Base-by-base conservation (phyloP, 2,888 invertebrate species). In the Lasioglossum marginatum region DNA sequence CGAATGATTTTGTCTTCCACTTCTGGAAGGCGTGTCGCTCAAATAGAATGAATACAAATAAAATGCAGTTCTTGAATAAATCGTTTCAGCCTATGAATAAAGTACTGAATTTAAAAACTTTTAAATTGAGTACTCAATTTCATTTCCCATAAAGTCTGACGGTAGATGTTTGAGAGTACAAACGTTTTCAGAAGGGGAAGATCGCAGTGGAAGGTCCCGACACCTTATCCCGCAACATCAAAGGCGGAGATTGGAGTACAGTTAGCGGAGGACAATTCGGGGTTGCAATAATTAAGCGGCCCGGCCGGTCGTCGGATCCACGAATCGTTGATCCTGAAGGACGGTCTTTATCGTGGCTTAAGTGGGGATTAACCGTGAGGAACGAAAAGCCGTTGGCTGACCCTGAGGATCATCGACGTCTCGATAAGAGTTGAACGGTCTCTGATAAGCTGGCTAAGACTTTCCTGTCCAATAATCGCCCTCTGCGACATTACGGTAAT, bases 351-450 rank as follows among this genome's bases (percentile, higher is more conserved):
- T 92, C 91, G 85, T 73, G 84, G 86, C 91, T 90, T 90, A 91
- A 92, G 91, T 88, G 82, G 86, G 93, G 93, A 94, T 95, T 94
- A 94, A 91, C 88, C 81, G 92, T 93, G 94, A 94, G 92, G 93
- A 94, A 94, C 94, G 94, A 93, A 92, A 87, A 91, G 89, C 91
- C 90, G 93, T 94, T 92, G 92, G 90, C 88, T 89, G 92, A 88
- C 91, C 91, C 87, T 85, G 82, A 88, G 93, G 93, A 94, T 94
- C 94, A 93, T 92, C 89, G 90, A 81, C 83, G 86, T 79, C 82
- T 93, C 91, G 94, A 94, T 94, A 94, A 94, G 93, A 89, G 86
- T 81, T 87, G 87, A 90, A 87, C 85, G 78, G 81, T 89, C 74
- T 57, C 84, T 85, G 92, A 93, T 93, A 93, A 93, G 83, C 77